These are phyloP conservation scores for Phaonia tiefii DNA, from an alignment of 2,888 invertebrate genomes.

Conservation along the genomic window DNA sequence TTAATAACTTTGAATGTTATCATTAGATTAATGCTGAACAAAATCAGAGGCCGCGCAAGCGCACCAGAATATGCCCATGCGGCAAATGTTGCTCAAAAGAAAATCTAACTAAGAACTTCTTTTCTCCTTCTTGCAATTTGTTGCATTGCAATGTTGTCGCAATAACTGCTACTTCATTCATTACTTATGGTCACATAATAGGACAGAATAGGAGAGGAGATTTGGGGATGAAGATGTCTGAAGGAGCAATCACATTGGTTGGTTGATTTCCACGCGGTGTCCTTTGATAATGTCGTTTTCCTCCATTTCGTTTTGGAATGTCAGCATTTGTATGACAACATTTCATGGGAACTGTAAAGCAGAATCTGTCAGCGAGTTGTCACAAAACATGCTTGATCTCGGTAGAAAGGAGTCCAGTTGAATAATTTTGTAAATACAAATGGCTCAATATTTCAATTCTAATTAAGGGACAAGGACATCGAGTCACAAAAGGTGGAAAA, in stretches of 20 bases:
- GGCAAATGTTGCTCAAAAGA: neutral
- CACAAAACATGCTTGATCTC: constrained; percentile 26
- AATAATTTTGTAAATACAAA: constrained; percentile 6
- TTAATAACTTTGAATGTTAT: constrained; percentile 64
- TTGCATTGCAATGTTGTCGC: constrained; percentile 48
- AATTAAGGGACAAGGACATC: constrained; percentile 25
- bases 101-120: neutral
- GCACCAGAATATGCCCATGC: neutral
- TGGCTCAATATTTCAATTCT: constrained; percentile 21
- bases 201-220: neutral
- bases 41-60: constrained; percentile 2
- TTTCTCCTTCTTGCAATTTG: constrained; percentile 59
- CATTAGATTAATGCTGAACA: constrained; percentile 63
- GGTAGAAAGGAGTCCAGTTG: neutral
- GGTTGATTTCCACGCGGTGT: constrained; percentile 10
- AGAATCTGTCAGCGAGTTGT: constrained; percentile 26
- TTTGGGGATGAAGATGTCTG: neutral
- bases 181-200: neutral
- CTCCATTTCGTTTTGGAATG: neutral
- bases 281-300: constrained; percentile 31
- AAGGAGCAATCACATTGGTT: constrained; percentile 5
- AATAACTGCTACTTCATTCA: constrained; percentile 51
- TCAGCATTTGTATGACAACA: constrained; percentile 7
- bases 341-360: constrained; percentile 2
- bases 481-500: too few species aligned